Conservation (phyloP, 2,888 invertebrate species). For the Macrosiphum euphorbiae region DNA sequence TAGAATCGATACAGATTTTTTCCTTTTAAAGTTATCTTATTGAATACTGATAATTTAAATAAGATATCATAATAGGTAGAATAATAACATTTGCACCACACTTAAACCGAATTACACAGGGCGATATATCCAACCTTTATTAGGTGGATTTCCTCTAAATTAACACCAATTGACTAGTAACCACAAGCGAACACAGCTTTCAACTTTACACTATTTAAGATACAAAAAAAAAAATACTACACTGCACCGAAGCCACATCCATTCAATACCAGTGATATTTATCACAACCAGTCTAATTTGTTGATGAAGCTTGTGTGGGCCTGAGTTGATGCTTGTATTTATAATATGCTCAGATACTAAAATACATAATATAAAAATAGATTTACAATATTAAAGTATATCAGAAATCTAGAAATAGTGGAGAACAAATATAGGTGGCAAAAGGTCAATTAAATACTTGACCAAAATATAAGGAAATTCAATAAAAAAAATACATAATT, state of each 20-base stretch:
- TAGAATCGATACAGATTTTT: too few species aligned
- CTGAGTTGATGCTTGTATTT: background rate
- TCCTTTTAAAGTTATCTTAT: too few species aligned
- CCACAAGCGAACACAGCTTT: background rate
- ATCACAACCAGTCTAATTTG: background rate
- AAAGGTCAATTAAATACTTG: background rate
- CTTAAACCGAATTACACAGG: background rate
- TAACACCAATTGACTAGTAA: background rate
- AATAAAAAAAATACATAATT: constrained; percentile 49
- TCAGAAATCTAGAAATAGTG: background rate
- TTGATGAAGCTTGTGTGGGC: background rate
- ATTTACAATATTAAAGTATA: background rate
- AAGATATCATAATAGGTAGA: background rate
- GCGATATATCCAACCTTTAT: background rate
- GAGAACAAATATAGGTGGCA: background rate
- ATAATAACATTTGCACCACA: background rate
- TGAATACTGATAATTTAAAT: too few species aligned
- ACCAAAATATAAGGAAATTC: background rate
- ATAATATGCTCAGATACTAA: background rate
- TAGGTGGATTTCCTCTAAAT: background rate
- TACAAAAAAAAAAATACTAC: background rate
- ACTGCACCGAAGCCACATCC: background rate
- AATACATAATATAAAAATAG: background rate
- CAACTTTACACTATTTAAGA: background rate
- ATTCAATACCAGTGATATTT: background rate